Evolutionary conservation across 2,888 invertebrate species (phyloP), one percentile per base, ranked within the genome.

Genomic region (Carterocephalus palaemon): DNA sequence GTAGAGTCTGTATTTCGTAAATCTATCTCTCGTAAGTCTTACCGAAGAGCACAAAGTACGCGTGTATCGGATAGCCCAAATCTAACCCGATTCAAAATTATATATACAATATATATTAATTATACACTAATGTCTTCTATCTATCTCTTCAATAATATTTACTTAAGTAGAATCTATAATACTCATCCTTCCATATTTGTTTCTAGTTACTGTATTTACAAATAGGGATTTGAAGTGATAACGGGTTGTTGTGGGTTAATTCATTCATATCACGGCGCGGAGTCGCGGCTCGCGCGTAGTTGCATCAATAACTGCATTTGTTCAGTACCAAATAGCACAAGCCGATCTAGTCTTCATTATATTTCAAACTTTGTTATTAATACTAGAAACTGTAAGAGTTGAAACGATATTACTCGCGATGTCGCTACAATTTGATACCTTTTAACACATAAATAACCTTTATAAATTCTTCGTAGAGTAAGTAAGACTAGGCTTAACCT

Each of bases 261-360:
- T 33, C 41, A 46, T 48, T 57, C 58, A 62, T 61, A 57, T 60
- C 61, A 56, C 45, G 42, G 48, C 53, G 48, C 31, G 34, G 51
- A 56, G 56, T 54, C 54, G 59, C 63, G 52, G 52, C 56, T 63
- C 64, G 66, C 67, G 62, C 55, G 64, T 78, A 82, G 81, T 62
- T 70, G 66, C 83, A 82, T 81, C 64, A 79, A 75, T 32, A 70
- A 64, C 65, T 81, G 83, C 84, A 83, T 83, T 84, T 80, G 83
- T 84, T 84, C 73, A 72, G 59, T 75, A 82, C 77, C 73, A 81
- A 81, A 80, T 71, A 75, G 82, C 85, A 84, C 84, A 57, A 69
- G 60, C 69, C 76, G 71, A 72, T 64, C 65, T 83, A 84, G 82
- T 60, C 55, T 50, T 63, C 80, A 78, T 80, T 59, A 64, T 63